Conservation (phyloP, 2,797 vertebrate species). For the Acanthornis magna region DNA sequence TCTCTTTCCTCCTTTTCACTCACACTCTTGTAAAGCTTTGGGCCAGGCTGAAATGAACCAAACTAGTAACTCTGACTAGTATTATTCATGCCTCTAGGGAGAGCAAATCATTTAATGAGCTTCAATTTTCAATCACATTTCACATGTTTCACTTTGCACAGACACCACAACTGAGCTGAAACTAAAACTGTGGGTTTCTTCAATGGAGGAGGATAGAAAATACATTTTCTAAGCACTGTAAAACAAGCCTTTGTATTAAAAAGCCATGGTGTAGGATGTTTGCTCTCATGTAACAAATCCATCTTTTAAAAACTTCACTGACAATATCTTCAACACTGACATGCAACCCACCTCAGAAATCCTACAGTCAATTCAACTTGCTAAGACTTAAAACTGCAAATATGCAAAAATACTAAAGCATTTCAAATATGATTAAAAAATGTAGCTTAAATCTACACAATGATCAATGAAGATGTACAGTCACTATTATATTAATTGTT, state of each 20-base stretch:
- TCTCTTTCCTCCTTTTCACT: background rate
- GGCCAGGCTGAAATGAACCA: background rate
- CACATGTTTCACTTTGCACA: background rate
- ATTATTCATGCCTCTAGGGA: background rate
- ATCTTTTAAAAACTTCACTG: background rate
- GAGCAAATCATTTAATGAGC: background rate
- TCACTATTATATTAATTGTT: background rate
- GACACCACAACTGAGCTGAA: background rate
- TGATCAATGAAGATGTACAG: background rate
- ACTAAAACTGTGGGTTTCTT: background rate
- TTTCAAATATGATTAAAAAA: background rate
- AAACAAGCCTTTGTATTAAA: background rate
- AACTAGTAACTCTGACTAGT: background rate
- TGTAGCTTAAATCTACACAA: background rate
- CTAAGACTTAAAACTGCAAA: background rate
- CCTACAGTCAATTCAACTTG: background rate
- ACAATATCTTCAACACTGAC: background rate
- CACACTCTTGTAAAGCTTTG: background rate
- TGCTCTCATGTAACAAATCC: background rate
- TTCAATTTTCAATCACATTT: background rate
- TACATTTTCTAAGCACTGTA: background rate
- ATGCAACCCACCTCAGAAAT: background rate
- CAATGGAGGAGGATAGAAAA: background rate
- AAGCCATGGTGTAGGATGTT: background rate
- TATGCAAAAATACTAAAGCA: background rate